Evolutionary conservation across 2,888 invertebrate species (phyloP), one percentile per base, ranked within the genome.

Genomic region (Marasmarcha lunaedactyla): DNA sequence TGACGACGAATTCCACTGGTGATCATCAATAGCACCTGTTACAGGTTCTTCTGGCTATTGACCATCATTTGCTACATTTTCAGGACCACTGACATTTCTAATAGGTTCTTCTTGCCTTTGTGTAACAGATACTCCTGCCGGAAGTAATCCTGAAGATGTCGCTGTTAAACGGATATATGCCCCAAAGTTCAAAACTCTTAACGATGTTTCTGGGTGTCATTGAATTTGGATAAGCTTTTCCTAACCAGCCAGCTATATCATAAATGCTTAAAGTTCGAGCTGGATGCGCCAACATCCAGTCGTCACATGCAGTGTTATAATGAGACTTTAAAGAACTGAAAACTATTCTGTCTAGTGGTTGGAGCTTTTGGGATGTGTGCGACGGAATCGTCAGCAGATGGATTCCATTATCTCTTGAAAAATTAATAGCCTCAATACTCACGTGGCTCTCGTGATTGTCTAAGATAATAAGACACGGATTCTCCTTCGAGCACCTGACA

Each of bases 301-400:
- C 36, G 37, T 46, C 46, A 12, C 46, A 47, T 15, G 52, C 45
- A 35, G 45, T 37, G 3, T 47, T 47, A 36, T 47, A 46, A 40
- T 46, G 48, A 10, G 44, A 39, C 39, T 36, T 36, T 3, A 36
- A 15, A 6, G 11, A 10, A 2, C 15, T n/a, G 15, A 14, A 30
- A 27, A 38, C 15, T 10, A 66, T 58, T 35, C 62, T 39, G 41
- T 57, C 59, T 40, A 70, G 59, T 14, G 51, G 51, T 43, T 56
- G 49, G 11, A 42, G 20, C 15, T 44, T 42, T 25, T 42, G 34
- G 15, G 39, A 40, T 10, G 43, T 42, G 33, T 68, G 62, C 10
- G 63, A 60, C 15, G 63, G 63, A 39, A 69, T 52, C 12, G 61
- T 59, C 20, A 70, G 38, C 36, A 67, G 46, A 27, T 53, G 48